Base-by-base conservation (phyloP, 2,113 vertebrate genomes). In the Irena cyanogastra region DNA sequence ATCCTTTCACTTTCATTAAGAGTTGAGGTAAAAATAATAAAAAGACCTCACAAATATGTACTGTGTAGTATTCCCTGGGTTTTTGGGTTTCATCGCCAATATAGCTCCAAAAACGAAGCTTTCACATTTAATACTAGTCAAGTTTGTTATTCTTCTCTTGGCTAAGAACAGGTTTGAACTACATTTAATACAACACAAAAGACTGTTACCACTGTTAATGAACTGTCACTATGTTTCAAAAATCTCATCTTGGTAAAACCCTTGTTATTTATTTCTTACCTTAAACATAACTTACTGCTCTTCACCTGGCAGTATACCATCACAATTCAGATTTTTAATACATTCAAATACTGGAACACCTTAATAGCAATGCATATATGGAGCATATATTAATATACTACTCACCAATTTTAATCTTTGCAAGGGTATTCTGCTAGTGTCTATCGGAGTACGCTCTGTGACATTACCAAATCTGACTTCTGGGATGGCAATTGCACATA, bases 371-470 rank as follows among this genome's bases (percentile, higher is more conserved):
- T 35, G 21, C 72, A 95, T 83, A 95, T 60, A 93, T 66, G 37
- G 85, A 93, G 66, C 37, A 96, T 86, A 53, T 64, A 88, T 42
- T n/a, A 94, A 92, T 61, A 76, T 88, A 89, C 49, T 96, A 97
- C 98, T 99, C 96, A 99, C 99, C 98, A 99, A 98, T 98, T 99
- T 99, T 96, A 99, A 98, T 96, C 99, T 98, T 98, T 99, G 98
- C 96, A 99, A 98, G 93, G 99, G 99, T 96, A 99, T 98, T 95
- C 98, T 98, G 96, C 98, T 98, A 96, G 98, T 98, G 97, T 99
- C 99, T 97, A 99, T 98, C 82, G 98, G 98, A 97, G 98, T 97
- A 96, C 99, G 98, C 93, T 98, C 98, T 90, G 96, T 98, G 89
- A 99, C 98, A 76, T 99, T 98, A 74, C 88, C 97, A 98, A 99